Conservation (phyloP, 2,797 vertebrate genomes). For the Molothrus aeneus region DNA sequence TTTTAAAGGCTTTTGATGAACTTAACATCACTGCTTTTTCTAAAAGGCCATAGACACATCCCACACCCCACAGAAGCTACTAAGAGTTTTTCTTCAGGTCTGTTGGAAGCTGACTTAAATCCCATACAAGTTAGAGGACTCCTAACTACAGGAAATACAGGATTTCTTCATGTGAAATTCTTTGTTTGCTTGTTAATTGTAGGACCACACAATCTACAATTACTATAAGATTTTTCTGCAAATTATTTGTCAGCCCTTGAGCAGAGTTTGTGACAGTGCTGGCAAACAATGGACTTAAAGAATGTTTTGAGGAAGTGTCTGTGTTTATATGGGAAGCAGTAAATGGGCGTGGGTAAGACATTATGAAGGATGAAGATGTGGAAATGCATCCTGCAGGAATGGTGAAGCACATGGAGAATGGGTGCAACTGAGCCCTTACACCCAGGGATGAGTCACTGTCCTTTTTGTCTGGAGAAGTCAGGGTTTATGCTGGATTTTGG, state of each 20-base stretch:
- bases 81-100: not conserved
- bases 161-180: not conserved
- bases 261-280: not conserved
- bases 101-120: not conserved
- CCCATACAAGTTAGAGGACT: not conserved
- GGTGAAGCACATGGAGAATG: not conserved
- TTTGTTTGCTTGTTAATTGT: not conserved
- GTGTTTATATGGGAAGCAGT: not conserved
- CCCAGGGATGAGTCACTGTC: not conserved
- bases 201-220: not conserved
- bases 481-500: not conserved
- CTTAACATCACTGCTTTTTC: not conserved
- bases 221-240: not conserved
- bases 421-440: not conserved
- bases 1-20: not conserved
- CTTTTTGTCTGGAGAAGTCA: not conserved
- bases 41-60: not conserved
- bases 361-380: not conserved
- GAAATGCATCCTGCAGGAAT: not conserved
- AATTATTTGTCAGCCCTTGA: not conserved
- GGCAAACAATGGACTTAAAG: not conserved
- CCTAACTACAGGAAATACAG: not conserved
- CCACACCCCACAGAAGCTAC: not conserved
- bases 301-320: conserved; percentile 18
- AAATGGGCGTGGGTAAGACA: not conserved